Conservation (phyloP, 1,140 invertebrate genomes). For the Drosophila sturtevanti region DNA sequence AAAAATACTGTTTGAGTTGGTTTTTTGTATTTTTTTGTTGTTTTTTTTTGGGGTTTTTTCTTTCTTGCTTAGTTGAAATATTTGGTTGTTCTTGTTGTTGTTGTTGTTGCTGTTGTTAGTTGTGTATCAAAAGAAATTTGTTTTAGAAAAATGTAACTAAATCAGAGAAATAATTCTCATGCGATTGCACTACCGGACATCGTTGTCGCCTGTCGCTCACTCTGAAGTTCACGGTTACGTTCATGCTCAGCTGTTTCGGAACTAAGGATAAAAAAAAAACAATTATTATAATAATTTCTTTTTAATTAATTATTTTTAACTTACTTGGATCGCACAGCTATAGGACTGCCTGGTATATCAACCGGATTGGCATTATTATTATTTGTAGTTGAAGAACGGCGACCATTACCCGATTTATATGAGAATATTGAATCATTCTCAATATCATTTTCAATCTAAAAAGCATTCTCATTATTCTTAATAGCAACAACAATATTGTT, state of each 20-base stretch:
- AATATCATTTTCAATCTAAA: slow-evolving; percentile 85
- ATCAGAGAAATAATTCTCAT: slow-evolving; percentile 85
- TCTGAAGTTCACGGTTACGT: slow-evolving; percentile 83
- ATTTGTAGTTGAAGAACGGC: slow-evolving; percentile 85
- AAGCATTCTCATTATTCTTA: too few species aligned
- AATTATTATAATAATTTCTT: too few species aligned
- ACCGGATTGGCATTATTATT: slow-evolving; percentile 85
- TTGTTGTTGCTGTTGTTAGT: slow-evolving; percentile 16
- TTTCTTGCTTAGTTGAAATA: slow-evolving; percentile 36
- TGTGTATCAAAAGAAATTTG: slow-evolving; percentile 81
- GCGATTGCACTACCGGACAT: slow-evolving; percentile 88
- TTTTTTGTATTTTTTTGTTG: slow-evolving; percentile 10
- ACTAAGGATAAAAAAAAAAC: too few species aligned
- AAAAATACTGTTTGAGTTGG: slow-evolving; percentile 57
- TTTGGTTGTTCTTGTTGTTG: slow-evolving; percentile 33
- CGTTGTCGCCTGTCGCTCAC: slow-evolving; percentile 85
- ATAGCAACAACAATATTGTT: too few species aligned
- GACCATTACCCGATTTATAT: slow-evolving; percentile 85
- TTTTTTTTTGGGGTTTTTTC: slow-evolving; percentile 8
- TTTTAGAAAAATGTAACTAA: slow-evolving; percentile 80
- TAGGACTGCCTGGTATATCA: slow-evolving; percentile 84
- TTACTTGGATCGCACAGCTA: slow-evolving; percentile 84
- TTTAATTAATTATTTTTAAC: not conserved
- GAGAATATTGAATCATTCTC: slow-evolving; percentile 86
- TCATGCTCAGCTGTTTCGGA: slow-evolving; percentile 84